Evolutionary conservation across 2,888 invertebrate species (phyloP), one percentile per base, ranked within the genome.

Genomic region (Maniola hyperantus): DNA sequence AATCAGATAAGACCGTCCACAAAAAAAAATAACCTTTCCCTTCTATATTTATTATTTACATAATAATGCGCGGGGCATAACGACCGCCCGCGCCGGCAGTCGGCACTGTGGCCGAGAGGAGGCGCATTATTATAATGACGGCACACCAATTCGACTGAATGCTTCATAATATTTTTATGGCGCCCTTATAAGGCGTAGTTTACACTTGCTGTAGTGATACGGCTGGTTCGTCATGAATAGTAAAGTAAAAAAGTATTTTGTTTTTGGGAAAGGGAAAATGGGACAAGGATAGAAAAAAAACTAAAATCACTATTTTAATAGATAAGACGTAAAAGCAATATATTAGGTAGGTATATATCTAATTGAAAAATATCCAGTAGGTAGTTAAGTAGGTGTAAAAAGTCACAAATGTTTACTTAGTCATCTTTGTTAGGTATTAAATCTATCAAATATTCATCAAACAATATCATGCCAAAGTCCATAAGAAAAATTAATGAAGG

Each of bases 31-130:
- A 83, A 82, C 83, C 83, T 85, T 88, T 88, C 87, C 83, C 85
- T 85, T 86, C 80, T 81, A 80, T 82, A 91, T 91, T 90, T 88
- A 89, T 88, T 82, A 91, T 91, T 90, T 88, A 89, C 88, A 91
- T 91, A 89, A 90, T 89, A 88, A 88, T 84, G 87, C 87, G 87
- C 84, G 85, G 87, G 86, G 88, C 85, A 83, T 84, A 83, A 87
- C 84, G 85, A 85, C 84, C 83, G 88, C 81, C 83, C 79, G 65
- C 67, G 71, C 71, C 76, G 11, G 57, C 57, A 42, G 39, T 42
- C 57, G 60, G 36, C 59, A 59, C 6, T 53, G 53, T 79, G 80
- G 79, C 77, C 79, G 82, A 80, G 80, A 83, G 80, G 79, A 83
- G 80, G 79, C 83, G 81, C 81, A 83, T 84, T 85, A 83, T 82